phyloP scores from a whole-genome alignment of 2,113 vertebrate species.

The Polypterus senegalus region DNA sequence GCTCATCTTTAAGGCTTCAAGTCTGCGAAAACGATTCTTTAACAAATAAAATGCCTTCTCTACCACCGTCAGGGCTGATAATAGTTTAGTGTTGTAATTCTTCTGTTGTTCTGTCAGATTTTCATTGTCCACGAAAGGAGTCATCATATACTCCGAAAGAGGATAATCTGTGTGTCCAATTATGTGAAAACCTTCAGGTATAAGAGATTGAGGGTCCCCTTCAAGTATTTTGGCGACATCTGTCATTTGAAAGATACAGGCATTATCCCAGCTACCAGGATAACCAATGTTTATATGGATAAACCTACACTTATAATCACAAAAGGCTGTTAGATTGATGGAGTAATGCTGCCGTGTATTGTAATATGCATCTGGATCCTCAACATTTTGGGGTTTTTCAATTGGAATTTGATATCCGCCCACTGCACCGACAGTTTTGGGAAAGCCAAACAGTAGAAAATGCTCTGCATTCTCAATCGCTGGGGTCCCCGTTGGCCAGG shows the following conservation, averaged over 20 bases:
- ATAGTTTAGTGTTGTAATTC: background rate
- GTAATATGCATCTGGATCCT: background rate
- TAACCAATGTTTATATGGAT: constrained; percentile 2
- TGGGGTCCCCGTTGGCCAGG: background rate
- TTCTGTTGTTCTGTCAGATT: background rate
- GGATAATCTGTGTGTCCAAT: background rate
- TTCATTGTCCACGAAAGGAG: background rate
- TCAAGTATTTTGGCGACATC: background rate
- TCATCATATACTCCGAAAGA: background rate
- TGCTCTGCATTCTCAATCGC: background rate
- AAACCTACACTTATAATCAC: background rate
- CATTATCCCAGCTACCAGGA: constrained; percentile 3
- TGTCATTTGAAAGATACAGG: background rate
- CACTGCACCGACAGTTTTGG: background rate
- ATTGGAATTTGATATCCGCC: background rate
- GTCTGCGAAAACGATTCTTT: background rate
- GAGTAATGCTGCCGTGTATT: background rate
- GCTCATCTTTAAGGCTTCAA: background rate
- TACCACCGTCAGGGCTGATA: background rate
- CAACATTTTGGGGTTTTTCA: background rate
- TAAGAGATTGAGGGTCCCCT: background rate
- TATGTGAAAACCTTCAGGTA: background rate
- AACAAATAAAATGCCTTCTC: background rate
- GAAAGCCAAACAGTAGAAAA: background rate
- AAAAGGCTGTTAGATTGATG: background rate